Evolutionary conservation across 1,140 invertebrate species (phyloP), one percentile per base, ranked within the genome.

Genomic region (Hormaphis cornu): DNA sequence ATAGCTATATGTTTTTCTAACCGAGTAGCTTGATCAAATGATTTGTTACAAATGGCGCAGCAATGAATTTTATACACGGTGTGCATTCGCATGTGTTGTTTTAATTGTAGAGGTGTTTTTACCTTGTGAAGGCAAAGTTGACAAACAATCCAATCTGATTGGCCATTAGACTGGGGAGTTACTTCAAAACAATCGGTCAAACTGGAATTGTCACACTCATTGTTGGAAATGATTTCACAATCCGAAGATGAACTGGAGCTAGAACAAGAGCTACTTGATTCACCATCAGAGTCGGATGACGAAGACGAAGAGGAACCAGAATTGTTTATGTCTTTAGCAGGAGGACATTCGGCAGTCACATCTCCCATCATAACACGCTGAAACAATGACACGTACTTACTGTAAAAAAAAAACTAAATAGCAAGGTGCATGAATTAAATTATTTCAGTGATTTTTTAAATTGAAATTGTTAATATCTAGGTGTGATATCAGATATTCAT

Each of bases 1-100:
- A 69, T 69, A 33, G 69, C 52, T 69, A 69, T 56, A 30, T 72
- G 71, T 61, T 69, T 72, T 50, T 72, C 53, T 16, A 72, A n/a
- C 20, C 69, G 66, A 46, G 54, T 56, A 2, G 66, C 52, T 20
- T 58, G 56, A 44, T 40, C 40, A 30, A 69, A 69, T 26, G 66
- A 37, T 53, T 72, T 72, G 26, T 69, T 66, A 37, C 71, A 71
- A 22, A 69, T 69, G 7, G 71, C 66, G 52, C 71, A 71, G 18
- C 50, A 53, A 70, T 70, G 59, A 33, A 63, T 20, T 33, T 63
- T 63, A 63, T 48, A 44, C 9, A 28, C 59, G 16, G 59, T 63
- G 42, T 63, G 59, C 59, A 63, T 63, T 5, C 59, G 59, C 59
- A 63, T 63, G 7, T 63, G 59, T 33, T 63, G 59, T 48, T 63